Conservation (phyloP, 2,113 vertebrate genomes). For the Taurulus bubalis region DNA sequence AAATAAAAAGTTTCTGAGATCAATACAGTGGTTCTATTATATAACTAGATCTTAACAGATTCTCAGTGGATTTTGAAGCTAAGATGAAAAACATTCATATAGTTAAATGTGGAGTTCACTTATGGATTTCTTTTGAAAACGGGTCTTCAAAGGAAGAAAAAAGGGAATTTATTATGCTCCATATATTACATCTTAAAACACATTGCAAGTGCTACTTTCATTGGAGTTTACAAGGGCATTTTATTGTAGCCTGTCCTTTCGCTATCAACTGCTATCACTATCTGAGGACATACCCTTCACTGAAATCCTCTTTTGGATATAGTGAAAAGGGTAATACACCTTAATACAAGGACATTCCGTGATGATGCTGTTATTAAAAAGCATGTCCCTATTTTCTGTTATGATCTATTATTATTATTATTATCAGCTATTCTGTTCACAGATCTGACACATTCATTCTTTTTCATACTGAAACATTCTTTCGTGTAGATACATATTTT, state of each 20-base stretch:
- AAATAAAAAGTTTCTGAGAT: neutral
- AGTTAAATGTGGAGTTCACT: neutral
- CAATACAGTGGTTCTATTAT: too few species aligned
- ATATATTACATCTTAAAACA: neutral
- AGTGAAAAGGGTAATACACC: neutral
- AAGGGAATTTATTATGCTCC: neutral
- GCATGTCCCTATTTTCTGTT: neutral
- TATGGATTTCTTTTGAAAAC: neutral
- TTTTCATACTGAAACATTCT: neutral
- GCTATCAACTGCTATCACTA: neutral
- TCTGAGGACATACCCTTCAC: neutral
- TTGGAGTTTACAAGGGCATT: neutral
- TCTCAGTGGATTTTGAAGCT: neutral
- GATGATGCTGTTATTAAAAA: neutral
- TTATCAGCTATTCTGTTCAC: neutral
- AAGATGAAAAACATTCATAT: neutral
- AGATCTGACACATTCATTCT: neutral
- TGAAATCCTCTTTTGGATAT: constrained; percentile 2
- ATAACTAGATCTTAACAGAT: neutral
- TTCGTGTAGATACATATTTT: neutral
- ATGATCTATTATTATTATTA: neutral
- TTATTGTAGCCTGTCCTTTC: constrained; percentile 15
- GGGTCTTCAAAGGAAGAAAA: neutral
- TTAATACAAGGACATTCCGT: neutral
- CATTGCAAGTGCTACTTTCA: neutral